phyloP scores from a whole-genome alignment of 1,140 invertebrate species.

The Himalopsyche phryganea region DNA sequence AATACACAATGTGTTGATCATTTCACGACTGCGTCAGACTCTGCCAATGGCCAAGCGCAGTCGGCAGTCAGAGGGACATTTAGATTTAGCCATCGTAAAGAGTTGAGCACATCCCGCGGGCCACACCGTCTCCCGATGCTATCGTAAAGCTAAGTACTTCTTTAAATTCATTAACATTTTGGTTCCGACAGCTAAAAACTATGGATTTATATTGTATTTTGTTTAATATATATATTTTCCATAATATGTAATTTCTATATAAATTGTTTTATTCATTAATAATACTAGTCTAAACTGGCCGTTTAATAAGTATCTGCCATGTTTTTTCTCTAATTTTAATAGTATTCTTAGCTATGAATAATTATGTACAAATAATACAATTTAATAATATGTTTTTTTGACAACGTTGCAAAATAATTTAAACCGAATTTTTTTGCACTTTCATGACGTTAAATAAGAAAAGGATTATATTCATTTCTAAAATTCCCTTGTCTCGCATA shows the following conservation, averaged over 20 bases:
- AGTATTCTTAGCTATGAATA: constrained; percentile 54
- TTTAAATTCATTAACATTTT: constrained; percentile 35
- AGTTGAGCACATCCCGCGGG: constrained; percentile 26
- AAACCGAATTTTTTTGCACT: constrained; percentile 54
- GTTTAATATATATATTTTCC: constrained; percentile 37
- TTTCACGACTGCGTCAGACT: neutral
- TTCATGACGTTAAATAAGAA: constrained; percentile 35
- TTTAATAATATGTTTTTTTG: constrained; percentile 51
- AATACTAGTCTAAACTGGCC: constrained; percentile 58
- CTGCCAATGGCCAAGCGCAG: no score
- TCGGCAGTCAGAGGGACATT: neutral
- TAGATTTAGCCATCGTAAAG: neutral
- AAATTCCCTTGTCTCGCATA: constrained; percentile 6
- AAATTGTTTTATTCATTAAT: constrained; percentile 51
- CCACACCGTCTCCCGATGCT: constrained; percentile 7
- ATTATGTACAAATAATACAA: constrained; percentile 57
- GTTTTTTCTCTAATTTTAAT: constrained; percentile 55
- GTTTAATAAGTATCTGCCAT: constrained; percentile 57
- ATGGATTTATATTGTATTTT: constrained; percentile 35
- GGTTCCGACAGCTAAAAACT: constrained; percentile 35
- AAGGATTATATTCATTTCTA: constrained; percentile 31
- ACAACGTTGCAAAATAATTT: constrained; percentile 56
- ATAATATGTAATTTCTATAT: constrained; percentile 56
- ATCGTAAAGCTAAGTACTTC: constrained; percentile 31
- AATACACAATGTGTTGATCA: no score